Conservation (phyloP, 2,888 invertebrate species). For the Pteria penguin region DNA sequence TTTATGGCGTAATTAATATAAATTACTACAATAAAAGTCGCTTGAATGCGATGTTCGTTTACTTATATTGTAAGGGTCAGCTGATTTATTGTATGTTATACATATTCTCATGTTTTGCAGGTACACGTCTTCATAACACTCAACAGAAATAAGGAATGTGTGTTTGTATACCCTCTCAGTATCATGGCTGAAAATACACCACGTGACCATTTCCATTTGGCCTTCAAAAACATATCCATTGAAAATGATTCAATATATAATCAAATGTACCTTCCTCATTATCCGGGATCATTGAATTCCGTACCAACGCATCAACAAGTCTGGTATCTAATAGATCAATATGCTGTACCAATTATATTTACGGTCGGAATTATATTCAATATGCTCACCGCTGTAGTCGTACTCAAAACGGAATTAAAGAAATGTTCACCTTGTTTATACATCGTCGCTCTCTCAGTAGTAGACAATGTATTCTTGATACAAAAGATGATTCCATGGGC, state of each 20-base stretch:
- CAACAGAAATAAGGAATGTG: too few species aligned
- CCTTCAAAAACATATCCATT: neutral
- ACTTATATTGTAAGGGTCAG: too few species aligned
- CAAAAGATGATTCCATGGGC: slow-evolving; percentile 58
- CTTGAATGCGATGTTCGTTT: too few species aligned
- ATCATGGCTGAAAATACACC: too few species aligned
- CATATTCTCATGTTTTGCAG: too few species aligned
- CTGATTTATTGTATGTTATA: too few species aligned
- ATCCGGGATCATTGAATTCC: neutral
- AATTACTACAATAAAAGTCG: too few species aligned
- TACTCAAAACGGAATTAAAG: slow-evolving; percentile 52
- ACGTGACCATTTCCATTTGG: too few species aligned
- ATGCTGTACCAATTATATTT: slow-evolving; percentile 48
- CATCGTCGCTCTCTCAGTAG: slow-evolving; percentile 52
- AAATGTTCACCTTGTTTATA: slow-evolving; percentile 52
- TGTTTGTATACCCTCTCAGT: too few species aligned
- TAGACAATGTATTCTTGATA: slow-evolving; percentile 52
- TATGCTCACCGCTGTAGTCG: slow-evolving; percentile 38
- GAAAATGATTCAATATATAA: neutral
- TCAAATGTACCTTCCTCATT: neutral
- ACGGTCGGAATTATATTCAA: slow-evolving; percentile 54
- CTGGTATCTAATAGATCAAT: slow-evolving; percentile 34
- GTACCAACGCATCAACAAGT: neutral
- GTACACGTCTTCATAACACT: too few species aligned
- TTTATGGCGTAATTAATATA: too few species aligned